Percentiles rank a stretch among this genome's conserved stretches.
Conservation (phyloP, 2,797 vertebrate genomes). For the Danio jaintianensis region DNA sequence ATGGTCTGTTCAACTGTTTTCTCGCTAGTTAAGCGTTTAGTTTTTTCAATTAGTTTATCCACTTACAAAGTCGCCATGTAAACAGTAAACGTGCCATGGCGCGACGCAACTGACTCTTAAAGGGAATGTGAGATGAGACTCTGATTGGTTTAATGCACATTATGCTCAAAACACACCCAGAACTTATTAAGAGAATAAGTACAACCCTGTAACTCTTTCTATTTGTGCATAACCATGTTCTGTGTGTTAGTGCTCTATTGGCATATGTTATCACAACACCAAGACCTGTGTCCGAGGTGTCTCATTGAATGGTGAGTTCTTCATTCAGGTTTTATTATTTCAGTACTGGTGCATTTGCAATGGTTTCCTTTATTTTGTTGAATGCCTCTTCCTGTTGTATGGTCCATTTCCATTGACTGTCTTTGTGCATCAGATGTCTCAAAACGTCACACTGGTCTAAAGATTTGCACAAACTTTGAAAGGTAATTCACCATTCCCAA, state of each 20-base stretch:
- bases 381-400: neutral
- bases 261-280: constrained; percentile 29
- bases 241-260: constrained; percentile 21
- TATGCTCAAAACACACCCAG: too few relatives aligned
- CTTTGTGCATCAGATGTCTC: neutral
- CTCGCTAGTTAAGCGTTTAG: too few relatives aligned
- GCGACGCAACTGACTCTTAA: too few relatives aligned
- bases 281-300: constrained; percentile 7
- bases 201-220: too few relatives aligned
- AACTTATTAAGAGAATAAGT: too few relatives aligned
- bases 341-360: constrained; percentile 6
- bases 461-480: constrained; percentile 15
- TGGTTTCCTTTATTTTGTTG: neutral
- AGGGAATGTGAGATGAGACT: too few relatives aligned
- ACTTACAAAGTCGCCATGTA: too few relatives aligned
- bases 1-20: too few relatives aligned
- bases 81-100: too few relatives aligned
- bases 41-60: too few relatives aligned
- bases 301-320: constrained; percentile 4
- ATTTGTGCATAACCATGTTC: neutral
- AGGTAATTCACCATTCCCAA: constrained; percentile 15
- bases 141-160: too few relatives aligned
- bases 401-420: neutral
- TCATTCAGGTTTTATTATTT: constrained; percentile 39
- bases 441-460: neutral